These are phyloP conservation scores for Drosophila macrospina DNA, from an alignment of 2,888 invertebrate genomes.

Conservation along the genomic window DNA sequence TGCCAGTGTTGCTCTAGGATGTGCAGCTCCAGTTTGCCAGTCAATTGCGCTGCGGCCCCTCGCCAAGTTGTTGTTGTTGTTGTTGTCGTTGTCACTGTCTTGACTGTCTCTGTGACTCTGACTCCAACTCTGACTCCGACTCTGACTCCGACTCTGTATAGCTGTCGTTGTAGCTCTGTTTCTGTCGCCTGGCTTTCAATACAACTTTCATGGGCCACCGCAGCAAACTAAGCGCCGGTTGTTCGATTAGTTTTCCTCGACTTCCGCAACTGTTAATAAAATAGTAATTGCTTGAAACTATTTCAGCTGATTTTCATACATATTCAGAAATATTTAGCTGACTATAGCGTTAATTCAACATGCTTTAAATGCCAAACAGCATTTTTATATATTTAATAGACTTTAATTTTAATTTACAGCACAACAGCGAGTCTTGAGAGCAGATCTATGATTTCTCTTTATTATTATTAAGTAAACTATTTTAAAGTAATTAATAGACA, in stretches of 20 bases:
- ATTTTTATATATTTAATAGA: too few relatives aligned
- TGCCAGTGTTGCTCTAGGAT: constrained; percentile 48
- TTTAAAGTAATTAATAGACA: neutral
- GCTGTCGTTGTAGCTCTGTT: constrained; percentile 47
- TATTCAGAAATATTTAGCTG: too few relatives aligned
- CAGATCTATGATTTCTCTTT: too few relatives aligned
- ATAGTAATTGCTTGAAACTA: neutral
- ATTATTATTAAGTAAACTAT: too few relatives aligned
- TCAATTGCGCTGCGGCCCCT: constrained; percentile 66
- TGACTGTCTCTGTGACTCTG: constrained; percentile 23
- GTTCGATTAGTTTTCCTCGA: constrained; percentile 32
- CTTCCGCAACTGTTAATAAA: too few relatives aligned
- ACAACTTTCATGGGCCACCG: constrained; percentile 60
- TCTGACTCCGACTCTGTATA: constrained; percentile 29
- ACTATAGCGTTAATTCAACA: too few relatives aligned
- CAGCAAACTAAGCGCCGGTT: constrained; percentile 31
- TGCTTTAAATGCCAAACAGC: too few relatives aligned
- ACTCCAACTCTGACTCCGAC: constrained; percentile 1
- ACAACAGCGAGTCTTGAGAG: too few relatives aligned
- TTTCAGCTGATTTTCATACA: too few relatives aligned
- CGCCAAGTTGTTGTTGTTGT: constrained; percentile 31
- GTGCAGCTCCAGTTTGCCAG: constrained; percentile 70
- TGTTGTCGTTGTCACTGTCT: constrained; percentile 41
- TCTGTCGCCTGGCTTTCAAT: constrained; percentile 61
- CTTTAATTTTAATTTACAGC: too few relatives aligned